These are phyloP conservation scores for Cephus nigrinus DNA, from an alignment of 2,888 invertebrate species.

Conservation along the genomic window DNA sequence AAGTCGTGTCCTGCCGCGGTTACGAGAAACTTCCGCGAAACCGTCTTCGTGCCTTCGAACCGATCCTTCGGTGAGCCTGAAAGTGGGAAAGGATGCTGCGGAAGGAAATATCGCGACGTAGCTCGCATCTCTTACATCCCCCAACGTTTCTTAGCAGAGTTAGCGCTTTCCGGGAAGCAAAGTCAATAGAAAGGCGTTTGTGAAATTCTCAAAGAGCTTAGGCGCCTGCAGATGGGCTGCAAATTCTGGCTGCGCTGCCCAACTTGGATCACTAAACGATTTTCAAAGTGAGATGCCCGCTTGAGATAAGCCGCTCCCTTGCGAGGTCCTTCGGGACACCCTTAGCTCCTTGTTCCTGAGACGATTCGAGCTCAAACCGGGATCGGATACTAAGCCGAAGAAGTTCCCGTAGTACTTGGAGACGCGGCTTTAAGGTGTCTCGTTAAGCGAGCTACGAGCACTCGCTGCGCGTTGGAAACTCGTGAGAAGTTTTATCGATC, in stretches of 20 bases:
- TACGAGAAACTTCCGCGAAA: not conserved
- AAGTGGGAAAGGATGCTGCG: not conserved
- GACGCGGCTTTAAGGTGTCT: not conserved
- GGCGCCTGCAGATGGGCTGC: constrained; percentile 20
- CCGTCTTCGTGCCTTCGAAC: not conserved
- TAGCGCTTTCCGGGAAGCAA: too few relatives aligned
- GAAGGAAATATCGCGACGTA: not conserved
- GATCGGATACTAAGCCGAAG: not conserved
- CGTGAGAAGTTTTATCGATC: not conserved
- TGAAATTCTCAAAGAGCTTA: not conserved
- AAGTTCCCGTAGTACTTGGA: constrained; percentile 3
- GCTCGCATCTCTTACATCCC: not conserved
- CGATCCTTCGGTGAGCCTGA: too few relatives aligned
- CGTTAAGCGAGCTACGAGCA: too few relatives aligned
- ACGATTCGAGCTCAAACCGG: not conserved
- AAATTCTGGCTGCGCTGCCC: constrained; percentile 17
- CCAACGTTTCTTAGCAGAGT: too few relatives aligned
- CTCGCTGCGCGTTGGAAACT: not conserved
- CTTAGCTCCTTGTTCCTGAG: not conserved
- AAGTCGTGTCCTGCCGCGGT: constrained; percentile 14
- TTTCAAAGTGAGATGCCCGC: constrained; percentile 33
- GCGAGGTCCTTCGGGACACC: not conserved
- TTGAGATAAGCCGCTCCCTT: constrained; percentile 30
- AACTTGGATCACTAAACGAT: constrained; percentile 33
- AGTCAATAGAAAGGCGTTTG: not conserved